Evolutionary conservation across 2,888 invertebrate genomes (phyloP).

Genomic region (Athalia circularis): DNA sequence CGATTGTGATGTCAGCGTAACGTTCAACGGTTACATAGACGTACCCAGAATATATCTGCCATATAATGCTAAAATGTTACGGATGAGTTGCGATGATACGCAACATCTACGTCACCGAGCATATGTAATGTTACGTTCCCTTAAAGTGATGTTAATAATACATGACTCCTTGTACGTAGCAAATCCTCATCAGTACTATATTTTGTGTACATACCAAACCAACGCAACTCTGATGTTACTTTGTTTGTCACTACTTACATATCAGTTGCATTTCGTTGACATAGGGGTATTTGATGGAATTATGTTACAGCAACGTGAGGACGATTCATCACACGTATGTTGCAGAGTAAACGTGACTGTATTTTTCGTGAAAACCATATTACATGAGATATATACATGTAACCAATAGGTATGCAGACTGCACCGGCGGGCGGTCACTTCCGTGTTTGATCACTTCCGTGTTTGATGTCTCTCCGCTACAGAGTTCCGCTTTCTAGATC

Average conservation of each 20-base stretch:
- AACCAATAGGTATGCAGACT: too few species aligned
- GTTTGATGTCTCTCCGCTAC: too few species aligned
- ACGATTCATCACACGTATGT: background rate
- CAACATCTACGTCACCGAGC: background rate
- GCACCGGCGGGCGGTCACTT: too few species aligned
- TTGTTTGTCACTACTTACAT: background rate
- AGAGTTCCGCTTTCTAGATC: too few species aligned
- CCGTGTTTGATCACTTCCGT: too few species aligned
- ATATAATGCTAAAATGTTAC: background rate
- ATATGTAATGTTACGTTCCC: background rate
- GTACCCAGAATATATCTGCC: background rate
- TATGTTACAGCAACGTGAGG: conserved; percentile 1
- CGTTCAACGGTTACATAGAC: background rate
- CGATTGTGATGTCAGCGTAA: conserved; percentile 1
- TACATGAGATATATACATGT: too few species aligned
- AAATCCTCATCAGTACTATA: background rate
- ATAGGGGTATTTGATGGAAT: too few species aligned
- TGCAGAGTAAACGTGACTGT: background rate
- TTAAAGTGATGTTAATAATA: background rate
- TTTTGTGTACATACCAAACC: background rate
- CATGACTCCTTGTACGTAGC: background rate
- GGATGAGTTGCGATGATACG: background rate
- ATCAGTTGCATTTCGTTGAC: background rate
- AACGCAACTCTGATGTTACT: background rate
- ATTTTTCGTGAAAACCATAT: background rate